phyloP scores from a whole-genome alignment of 2,888 invertebrate species.

The Ectemnius cavifrons region DNA sequence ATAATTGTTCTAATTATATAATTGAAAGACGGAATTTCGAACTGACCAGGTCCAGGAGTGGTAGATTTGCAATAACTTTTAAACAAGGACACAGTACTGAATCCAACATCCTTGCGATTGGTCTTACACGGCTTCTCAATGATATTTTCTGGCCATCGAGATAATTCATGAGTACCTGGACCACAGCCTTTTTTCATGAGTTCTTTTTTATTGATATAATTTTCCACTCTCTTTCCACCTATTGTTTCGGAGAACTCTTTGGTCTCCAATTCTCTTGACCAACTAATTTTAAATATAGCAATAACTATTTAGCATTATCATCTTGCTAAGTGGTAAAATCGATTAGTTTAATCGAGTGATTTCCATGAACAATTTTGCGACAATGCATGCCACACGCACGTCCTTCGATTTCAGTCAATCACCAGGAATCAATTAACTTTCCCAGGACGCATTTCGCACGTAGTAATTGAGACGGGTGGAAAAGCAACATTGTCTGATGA shows the following conservation, averaged over 20 bases:
- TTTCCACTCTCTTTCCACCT: slow-evolving; percentile 19
- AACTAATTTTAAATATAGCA: slow-evolving; percentile 34
- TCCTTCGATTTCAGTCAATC: no score
- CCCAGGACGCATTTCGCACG: no score
- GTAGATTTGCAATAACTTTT: slow-evolving; percentile 10
- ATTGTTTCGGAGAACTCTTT: slow-evolving; percentile 47
- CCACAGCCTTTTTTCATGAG: slow-evolving; percentile 40
- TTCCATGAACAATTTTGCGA: no score
- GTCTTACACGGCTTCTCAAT: slow-evolving; percentile 24
- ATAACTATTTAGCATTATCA: no score
- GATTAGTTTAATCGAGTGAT: no score
- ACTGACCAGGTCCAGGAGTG: slow-evolving; percentile 58
- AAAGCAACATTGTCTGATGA: no score
- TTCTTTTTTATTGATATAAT: slow-evolving; percentile 5
- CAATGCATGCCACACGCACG: no score
- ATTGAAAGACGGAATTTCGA: neutral
- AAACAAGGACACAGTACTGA: slow-evolving; percentile 47
- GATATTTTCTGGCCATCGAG: slow-evolving; percentile 53
- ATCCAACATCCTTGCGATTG: slow-evolving; percentile 29
- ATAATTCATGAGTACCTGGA: slow-evolving; percentile 54
- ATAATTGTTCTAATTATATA: neutral
- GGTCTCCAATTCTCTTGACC: slow-evolving; percentile 44
- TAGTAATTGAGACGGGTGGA: no score
- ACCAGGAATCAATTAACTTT: neutral
- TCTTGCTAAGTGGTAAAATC: no score